Base-by-base conservation (phyloP, 2,113 vertebrate species). In the Chloebia gouldiae region DNA sequence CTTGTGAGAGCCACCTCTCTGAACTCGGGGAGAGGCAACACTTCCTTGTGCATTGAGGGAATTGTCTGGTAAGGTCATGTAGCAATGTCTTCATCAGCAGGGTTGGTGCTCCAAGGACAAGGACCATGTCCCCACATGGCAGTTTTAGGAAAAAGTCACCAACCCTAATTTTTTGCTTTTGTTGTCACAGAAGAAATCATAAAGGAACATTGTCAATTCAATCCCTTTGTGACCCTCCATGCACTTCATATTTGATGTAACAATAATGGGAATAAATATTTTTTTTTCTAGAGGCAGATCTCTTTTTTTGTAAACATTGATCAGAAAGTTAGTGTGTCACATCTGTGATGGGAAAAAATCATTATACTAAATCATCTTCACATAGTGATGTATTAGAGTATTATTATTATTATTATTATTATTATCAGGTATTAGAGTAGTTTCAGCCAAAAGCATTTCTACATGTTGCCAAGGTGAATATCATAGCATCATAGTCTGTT, bases 191-290 rank as follows among this genome's bases (percentile, higher is more conserved):
- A 31, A 49, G 51, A 70, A 45, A 65, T 86, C 25, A 3, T 59
- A 49, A n/a, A 9, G 16, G 24, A 7, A 3, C 3, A 14, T 13
- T 0, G 1, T 40, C 37, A 40, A n/a, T 40, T 70, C 47, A 37
- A 31, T 47, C 53, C 31, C 9, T 64, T 54, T n/a, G 13, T 78
- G 64, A 25, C 15, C 87, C 53, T 66, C 64, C 24, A 19, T 31
- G 20, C 10, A 28, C 25, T 64, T 16, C 7, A 3, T 16, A 1
- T 71, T 82, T 54, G 40, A 64, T 75, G 39, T 31, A 64, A 78
- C 18, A 81, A 15, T 33, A 76, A 71, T 18, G 31, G 70, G 30
- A 91, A 68, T 8, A 72, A 64, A 25, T 15, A 42, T 18, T 13
- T 4, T 42, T 70, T 42, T 70, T 77, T 51, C 23, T 76, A 7